These are phyloP conservation scores for Mandrillus leucophaeus DNA, from an alignment of 2,113 vertebrate genomes.

Conservation along the genomic window DNA sequence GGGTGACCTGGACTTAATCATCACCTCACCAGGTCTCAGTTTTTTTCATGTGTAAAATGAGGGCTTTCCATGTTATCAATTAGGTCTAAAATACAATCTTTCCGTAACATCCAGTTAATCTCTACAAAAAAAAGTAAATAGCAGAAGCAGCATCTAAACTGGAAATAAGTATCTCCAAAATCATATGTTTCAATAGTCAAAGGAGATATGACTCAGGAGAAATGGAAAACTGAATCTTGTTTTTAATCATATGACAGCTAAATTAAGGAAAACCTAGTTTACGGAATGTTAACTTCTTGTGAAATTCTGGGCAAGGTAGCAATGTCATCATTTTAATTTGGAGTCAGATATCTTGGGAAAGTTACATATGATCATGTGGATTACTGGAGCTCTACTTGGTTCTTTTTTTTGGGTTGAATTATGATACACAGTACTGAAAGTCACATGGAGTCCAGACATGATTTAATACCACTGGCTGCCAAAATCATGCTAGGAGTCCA, in stretches of 20 bases:
- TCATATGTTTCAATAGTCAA: not conserved
- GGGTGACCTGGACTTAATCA: not conserved
- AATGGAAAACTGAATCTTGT: not conserved
- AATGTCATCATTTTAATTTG: slow-evolving; percentile 6
- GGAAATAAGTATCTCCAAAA: not conserved
- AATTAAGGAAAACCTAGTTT: not conserved
- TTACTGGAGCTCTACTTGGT: not conserved
- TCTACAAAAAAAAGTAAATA: not conserved
- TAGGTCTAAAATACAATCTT: not conserved
- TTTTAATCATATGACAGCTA: not conserved
- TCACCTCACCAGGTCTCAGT: not conserved
- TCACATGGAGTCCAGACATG: slow-evolving; percentile 55
- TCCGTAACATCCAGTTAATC: not conserved
- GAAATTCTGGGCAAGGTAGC: not conserved
- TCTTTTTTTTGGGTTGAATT: slow-evolving; percentile 13
- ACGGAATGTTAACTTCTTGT: not conserved
- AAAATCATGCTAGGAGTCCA: not conserved
- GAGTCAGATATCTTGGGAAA: not conserved
- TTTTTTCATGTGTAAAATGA: not conserved
- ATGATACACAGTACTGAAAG: slow-evolving; percentile 39
- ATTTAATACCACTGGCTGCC: slow-evolving; percentile 52
- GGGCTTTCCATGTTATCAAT: not conserved
- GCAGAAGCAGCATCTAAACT: not conserved
- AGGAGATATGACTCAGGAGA: not conserved
- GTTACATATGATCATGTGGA: not conserved